A percentile compares a stretch with the other conserved stretches of the same genome.
phyloP scores from a whole-genome alignment of 2,888 invertebrate genomes.

The Megamerina dolium region DNA sequence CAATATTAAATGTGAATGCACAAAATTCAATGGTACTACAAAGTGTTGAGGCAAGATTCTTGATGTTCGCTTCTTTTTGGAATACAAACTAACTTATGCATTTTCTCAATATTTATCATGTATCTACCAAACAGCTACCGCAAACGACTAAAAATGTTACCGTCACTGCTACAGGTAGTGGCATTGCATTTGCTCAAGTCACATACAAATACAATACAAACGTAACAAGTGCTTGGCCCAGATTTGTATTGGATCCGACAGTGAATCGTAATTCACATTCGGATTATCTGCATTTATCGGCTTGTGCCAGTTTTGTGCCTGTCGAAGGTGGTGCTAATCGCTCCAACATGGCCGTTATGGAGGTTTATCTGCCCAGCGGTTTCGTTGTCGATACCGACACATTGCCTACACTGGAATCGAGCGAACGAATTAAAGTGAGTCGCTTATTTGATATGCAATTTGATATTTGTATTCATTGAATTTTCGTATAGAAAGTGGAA shows the following conservation, averaged over 20 bases:
- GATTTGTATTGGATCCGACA: constrained; percentile 82
- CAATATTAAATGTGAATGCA: constrained; percentile 62
- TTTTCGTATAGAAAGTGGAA: constrained; percentile 55
- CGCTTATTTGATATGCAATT: background rate
- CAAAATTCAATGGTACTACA: constrained; percentile 80
- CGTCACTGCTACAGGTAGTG: constrained; percentile 73
- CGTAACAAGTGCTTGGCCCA: constrained; percentile 82
- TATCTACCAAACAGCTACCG: no score
- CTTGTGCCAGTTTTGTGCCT: constrained; percentile 58
- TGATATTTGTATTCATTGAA: background rate
- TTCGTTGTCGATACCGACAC: constrained; percentile 79
- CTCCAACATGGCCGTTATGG: constrained; percentile 82
- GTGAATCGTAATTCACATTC: constrained; percentile 79
- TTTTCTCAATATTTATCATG: no score
- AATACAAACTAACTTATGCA: no score
- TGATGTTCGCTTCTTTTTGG: background rate
- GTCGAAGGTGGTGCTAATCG: constrained; percentile 48
- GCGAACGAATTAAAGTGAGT: constrained; percentile 49
- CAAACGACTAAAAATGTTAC: constrained; percentile 58
- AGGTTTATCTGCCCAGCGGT: constrained; percentile 84
- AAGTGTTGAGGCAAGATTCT: constrained; percentile 58
- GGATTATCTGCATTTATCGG: constrained; percentile 75
- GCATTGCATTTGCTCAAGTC: constrained; percentile 72
- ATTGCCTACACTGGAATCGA: constrained; percentile 59
- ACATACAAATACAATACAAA: constrained; percentile 77